Evolutionary conservation across 2,113 vertebrate genomes (phyloP), one percentile per base, ranked within the genome.

Genomic region (Salvelinus alpinus): DNA sequence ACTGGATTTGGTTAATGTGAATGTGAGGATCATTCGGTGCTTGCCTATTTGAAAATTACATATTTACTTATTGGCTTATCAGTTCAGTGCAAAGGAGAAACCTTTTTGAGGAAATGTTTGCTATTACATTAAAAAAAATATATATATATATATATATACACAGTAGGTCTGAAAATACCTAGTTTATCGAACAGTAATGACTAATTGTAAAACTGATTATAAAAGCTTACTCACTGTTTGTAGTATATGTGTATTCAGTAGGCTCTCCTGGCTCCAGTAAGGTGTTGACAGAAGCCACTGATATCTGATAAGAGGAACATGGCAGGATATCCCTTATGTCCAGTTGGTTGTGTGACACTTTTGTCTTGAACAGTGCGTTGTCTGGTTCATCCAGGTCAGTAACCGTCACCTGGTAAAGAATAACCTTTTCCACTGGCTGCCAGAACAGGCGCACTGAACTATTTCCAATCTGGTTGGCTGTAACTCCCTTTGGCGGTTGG

Each of bases 161-260:
- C 9, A 44, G 38, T 44, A 44, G 38, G 9, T 44, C 38, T 44
- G 38, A 44, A 44, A 44, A 44, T 44, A 44, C 38, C 38, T 44
- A 44, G 38, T 44, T 44, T 44, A 12, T 12, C 9, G 0, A 2
- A 12, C 38, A 44, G 38, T 44, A 44, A 44, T 44, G 8, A 44
- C 38, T 44, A 9, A 44, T 44, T 44, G 0, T 11, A 44, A 44
- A 44, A 65, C 27, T 82, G 83, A 88, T 88, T 81, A 70, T 59
- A 44, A n/a, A 75, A 68, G 69, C 31, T 0, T 47, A 92, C 93
- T 94, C 87, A 95, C 94, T 88, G 84, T 92, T 93, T 76, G 91
- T 91, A 64, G 84, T 84, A 80, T 90, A 92, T 0, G 22, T 83
- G 75, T 84, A 44, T 54, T 82, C 5, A 0, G 29, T 89, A 64